Base-by-base conservation (phyloP, 2,797 vertebrate genomes). In the Fistularia tabacaria region DNA sequence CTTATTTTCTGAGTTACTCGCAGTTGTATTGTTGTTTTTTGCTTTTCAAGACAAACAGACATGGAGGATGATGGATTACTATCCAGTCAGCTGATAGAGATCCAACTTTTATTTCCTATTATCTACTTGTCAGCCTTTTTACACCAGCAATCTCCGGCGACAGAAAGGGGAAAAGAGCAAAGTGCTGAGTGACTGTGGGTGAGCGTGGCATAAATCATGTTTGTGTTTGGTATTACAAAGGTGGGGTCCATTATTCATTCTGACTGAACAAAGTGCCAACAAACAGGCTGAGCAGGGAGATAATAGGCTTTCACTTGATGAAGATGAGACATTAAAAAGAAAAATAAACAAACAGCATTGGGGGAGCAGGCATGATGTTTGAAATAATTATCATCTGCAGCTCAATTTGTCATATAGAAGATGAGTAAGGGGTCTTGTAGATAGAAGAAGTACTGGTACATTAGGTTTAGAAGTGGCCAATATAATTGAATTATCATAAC, bases 191-290 rank as follows among this genome's bases (percentile, higher is more conserved):
- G 71, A 76, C 65, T 83, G 69, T 62, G 25, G 25, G 25, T 25
- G 25, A 73, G 38, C 46, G 50, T 69, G 72, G 59, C 59, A 82
- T 80, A 81, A 77, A 84, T 84, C 70, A 78, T 46, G 59, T 72
- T 71, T 71, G 63, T 76, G 74, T 79, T 80, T 80, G 63, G 57
- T 69, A 69, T 57, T 66, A 82, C 64, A 79, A 80, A 74, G 62
- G 67, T 66, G 64, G 70, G 13, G 66, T 64, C 61, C 56, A 79
- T 84, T 83, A 84, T 65, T 82, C 72, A 79, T 79, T 62, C 62
- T 65, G 72, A 71, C 13, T 50, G 59, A 79, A 80, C 76, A 80
- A 76, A 70, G 69, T 47, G 10, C 49, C 61, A 71, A 54, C 6
- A 1, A 74, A 55, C 51, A 58, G 73, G 72, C 54, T 40, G 63